These are phyloP conservation scores for Pegoplata infirma DNA, from an alignment of 2,888 invertebrate genomes.

Conservation along the genomic window DNA sequence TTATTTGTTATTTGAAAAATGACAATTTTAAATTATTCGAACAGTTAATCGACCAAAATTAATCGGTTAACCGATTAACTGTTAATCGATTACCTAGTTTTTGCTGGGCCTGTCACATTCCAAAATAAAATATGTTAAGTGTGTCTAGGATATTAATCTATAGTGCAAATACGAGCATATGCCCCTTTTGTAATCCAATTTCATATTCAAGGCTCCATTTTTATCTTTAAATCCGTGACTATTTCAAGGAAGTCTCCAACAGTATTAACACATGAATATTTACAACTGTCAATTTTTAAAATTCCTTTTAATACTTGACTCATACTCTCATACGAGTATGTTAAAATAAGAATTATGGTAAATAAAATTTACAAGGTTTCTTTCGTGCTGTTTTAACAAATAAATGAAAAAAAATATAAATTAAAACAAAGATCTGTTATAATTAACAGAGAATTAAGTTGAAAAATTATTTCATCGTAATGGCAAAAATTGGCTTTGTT, in stretches of 20 bases:
- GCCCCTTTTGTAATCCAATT: neutral
- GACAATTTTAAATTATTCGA: no score
- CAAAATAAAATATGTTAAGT: no score
- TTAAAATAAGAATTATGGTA: neutral
- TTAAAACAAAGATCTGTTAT: slow-evolving; percentile 8
- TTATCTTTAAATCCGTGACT: neutral
- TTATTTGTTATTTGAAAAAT: no score
- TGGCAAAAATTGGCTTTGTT: slow-evolving; percentile 27
- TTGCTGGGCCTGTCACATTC: no score
- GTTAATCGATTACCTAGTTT: no score
- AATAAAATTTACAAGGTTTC: slow-evolving; percentile 15
- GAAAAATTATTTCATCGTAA: slow-evolving; percentile 2
- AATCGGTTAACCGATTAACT: no score
- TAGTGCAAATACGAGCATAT: no score
- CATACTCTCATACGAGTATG: neutral
- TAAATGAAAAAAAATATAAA: no score
- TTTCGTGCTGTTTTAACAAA: neutral
- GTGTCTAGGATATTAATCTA: no score
- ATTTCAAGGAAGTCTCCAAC: slow-evolving; percentile 43
- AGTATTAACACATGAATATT: slow-evolving; percentile 15
- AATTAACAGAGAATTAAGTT: slow-evolving; percentile 27
- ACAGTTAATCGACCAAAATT: no score
- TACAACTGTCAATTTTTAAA: slow-evolving; percentile 21
- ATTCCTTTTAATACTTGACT: slow-evolving; percentile 35
- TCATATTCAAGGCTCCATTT: neutral